Percentiles rank a stretch among this genome's conserved stretches.
phyloP scores from a whole-genome alignment of 1,140 invertebrate species.

The Harpegnathos saltator region DNA sequence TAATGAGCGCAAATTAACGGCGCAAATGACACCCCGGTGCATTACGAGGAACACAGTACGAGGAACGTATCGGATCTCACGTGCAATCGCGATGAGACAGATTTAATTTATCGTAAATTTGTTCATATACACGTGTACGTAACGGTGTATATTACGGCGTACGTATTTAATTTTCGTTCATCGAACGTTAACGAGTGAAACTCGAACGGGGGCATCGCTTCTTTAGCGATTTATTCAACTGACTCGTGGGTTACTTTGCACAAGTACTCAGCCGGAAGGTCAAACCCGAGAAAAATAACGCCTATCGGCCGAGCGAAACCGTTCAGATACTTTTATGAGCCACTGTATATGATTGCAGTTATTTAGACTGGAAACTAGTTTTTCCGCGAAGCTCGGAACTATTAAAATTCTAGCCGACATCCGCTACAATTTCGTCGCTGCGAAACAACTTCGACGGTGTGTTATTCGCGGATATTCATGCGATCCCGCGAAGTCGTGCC shows the following conservation, averaged over 20 bases:
- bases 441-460: slow-evolving; percentile 17
- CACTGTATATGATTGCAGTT: slow-evolving; percentile 15
- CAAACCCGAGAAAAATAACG: not conserved
- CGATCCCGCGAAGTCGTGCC: slow-evolving; percentile 10
- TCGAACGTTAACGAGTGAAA: too few relatives aligned
- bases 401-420: slow-evolving; percentile 39
- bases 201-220: too few relatives aligned
- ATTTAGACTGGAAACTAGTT: slow-evolving; percentile 5
- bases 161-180: too few relatives aligned
- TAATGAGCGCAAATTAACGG: too few relatives aligned
- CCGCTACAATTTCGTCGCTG: slow-evolving; percentile 14
- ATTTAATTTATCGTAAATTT: too few relatives aligned
- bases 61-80: too few relatives aligned
- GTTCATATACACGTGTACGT: too few relatives aligned
- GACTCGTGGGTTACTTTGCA: slow-evolving; percentile 2
- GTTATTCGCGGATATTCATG: slow-evolving; percentile 13
- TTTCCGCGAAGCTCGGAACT: slow-evolving; percentile 12
- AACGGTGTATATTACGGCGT: too few relatives aligned
- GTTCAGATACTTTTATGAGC: slow-evolving; percentile 11
- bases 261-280: not conserved
- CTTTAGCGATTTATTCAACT: not conserved
- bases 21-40: too few relatives aligned
- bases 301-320: not conserved
- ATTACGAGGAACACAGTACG: too few relatives aligned
- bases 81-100: too few relatives aligned